Evolutionary conservation across 2,797 vertebrate genomes (phyloP), one percentile per base, ranked within the genome.

Genomic region (Myotis pilosus): DNA sequence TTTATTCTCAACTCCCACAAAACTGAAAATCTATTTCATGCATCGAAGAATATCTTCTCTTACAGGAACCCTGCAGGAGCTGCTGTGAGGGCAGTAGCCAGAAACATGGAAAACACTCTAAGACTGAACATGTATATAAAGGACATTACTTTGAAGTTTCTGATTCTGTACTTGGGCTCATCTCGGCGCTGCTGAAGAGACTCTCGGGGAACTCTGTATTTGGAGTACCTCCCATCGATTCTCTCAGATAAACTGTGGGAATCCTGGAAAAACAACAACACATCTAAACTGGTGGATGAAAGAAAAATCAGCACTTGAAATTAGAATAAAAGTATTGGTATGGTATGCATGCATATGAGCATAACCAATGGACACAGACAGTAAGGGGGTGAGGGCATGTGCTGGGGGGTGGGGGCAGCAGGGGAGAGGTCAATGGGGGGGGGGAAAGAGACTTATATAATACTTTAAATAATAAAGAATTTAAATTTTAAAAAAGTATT

Each of bases 171-270:
- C 92, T 98, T 99, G 97, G 98, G 98, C 94, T 99, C 98, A 60
- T 99, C 98, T 95, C 98, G 98, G 96, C 98, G 98, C 64, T 98
- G 98, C 87, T 99, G 99, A 86, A 99, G 98, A 94, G 98, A 98
- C 80, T 98, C 98, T 91, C 99, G 98, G 13, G 98, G 98, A 96
- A 99, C 98, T 97, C 98, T 99, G 98, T 99, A 99, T 91, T 98
- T 99, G n/a, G 82, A 94, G 86, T 98, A 99, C 91, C 98, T 98
- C 96, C 99, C 98, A 93, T 99, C 99, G 47, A 98, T 98, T 96
- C 98, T 96, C 68, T 99, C 98, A 51, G 96, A 98, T 96, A 98
- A 98, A 84, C 97, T 98, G 94, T 97, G 97, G 1, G 98, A 98
- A 94, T 98, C 98, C 99, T 99, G 97, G 72, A 96, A 98, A 96